Conservation (phyloP, 1,140 invertebrate genomes). For the Neotoxoptera formosana region DNA sequence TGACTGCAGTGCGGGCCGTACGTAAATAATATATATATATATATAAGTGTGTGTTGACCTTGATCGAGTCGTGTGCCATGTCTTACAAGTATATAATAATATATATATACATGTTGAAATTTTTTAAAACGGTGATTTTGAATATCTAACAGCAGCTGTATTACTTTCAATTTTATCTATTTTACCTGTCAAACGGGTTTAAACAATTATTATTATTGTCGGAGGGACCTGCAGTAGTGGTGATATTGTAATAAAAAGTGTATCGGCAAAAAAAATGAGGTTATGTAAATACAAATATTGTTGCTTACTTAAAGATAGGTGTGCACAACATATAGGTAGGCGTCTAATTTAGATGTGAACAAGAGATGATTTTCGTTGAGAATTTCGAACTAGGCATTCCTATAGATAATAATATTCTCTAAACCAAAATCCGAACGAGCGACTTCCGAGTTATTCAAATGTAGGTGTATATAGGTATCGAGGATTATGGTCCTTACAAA, state of each 20-base stretch:
- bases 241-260: background rate
- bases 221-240: background rate
- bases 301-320: background rate
- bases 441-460: background rate
- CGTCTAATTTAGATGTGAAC: background rate
- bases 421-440: background rate
- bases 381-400: background rate
- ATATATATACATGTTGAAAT: conserved; percentile 20
- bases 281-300: conserved; percentile 23
- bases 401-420: too few relatives aligned
- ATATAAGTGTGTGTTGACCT: background rate
- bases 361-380: background rate
- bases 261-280: background rate
- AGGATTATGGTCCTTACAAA: background rate
- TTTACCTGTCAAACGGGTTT: background rate
- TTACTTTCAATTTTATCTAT: conserved; percentile 31
- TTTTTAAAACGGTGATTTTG: background rate
- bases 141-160: background rate
- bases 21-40: too few relatives aligned
- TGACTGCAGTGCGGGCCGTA: background rate
- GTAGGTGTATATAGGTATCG: too few relatives aligned
- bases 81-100: background rate
- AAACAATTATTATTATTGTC: background rate
- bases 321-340: background rate
- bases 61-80: background rate